A percentile compares a stretch with the other conserved stretches of the same genome.
phyloP scores from a whole-genome alignment of 2,113 vertebrate species.

The Salvelinus sp. region DNA sequence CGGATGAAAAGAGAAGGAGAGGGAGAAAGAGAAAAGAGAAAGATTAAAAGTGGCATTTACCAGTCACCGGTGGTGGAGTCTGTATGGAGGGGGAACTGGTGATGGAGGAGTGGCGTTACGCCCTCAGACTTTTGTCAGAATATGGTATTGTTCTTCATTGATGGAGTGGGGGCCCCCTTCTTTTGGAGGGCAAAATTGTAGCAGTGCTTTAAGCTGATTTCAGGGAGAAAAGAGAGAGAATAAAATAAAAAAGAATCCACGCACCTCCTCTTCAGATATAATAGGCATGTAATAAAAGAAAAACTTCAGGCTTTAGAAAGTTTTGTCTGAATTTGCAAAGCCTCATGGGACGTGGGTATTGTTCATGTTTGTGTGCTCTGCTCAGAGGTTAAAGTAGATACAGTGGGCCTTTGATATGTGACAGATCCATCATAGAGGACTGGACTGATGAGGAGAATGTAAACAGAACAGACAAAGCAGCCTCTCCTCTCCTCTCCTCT shows the following conservation, averaged over 20 bases:
- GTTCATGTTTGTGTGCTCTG: conserved; percentile 11
- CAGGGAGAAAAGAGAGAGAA: conserved; percentile 7
- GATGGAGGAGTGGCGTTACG: conserved; percentile 58
- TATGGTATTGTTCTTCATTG: conserved; percentile 68
- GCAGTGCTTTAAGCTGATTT: conserved; percentile 54
- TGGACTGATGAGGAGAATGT: not conserved
- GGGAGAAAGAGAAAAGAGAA: conserved; percentile 54
- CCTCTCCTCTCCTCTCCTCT: too few relatives aligned
- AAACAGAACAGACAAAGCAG: not conserved
- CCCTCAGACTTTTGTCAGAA: conserved; percentile 68
- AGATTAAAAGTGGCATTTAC: conserved; percentile 75
- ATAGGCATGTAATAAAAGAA: conserved; percentile 12
- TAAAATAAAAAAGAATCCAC: conserved; percentile 32
- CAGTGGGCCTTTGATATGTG: conserved; percentile 5
- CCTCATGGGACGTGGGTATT: not conserved
- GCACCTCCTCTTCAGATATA: conserved; percentile 32
- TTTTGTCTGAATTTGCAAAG: conserved; percentile 21
- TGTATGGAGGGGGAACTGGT: conserved; percentile 54
- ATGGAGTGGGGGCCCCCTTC: conserved; percentile 58
- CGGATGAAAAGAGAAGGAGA: conserved; percentile 59
- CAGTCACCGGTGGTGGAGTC: conserved; percentile 57
- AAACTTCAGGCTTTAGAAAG: conserved; percentile 13
- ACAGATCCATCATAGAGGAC: not conserved
- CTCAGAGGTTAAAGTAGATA: conserved; percentile 14
- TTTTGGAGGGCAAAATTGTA: conserved; percentile 46